phyloP scores from a whole-genome alignment of 92 coral and sea anemone genomes.

The Zoanthus gigantus region DNA sequence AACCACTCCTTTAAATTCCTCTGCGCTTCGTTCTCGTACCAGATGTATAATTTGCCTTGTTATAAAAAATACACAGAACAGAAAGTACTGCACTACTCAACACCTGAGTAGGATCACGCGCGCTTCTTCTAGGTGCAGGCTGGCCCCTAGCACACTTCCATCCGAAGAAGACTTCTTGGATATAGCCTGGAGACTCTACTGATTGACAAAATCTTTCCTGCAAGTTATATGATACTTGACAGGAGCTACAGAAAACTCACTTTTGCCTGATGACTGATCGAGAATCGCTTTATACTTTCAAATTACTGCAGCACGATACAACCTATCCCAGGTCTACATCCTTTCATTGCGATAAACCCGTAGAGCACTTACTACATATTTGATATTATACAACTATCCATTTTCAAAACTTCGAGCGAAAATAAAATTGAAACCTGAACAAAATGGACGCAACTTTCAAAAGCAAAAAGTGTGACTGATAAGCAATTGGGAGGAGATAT shows the following conservation, averaged over 20 bases:
- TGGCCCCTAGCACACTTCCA: slow-evolving; percentile 26
- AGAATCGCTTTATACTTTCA: background rate
- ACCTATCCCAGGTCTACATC: slow-evolving; percentile 55
- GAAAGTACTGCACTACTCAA: background rate
- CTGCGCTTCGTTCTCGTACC: no score
- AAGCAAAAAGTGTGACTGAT: background rate
- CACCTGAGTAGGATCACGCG: slow-evolving; percentile 44
- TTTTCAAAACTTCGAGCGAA: background rate
- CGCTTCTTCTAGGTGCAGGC: background rate
- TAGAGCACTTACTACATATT: slow-evolving; percentile 28
- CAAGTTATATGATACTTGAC: slow-evolving; percentile 55
- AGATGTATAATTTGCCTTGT: background rate
- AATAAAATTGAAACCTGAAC: slow-evolving; percentile 14
- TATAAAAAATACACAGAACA: background rate
- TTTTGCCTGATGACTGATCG: slow-evolving; percentile 51
- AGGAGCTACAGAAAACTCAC: slow-evolving; percentile 46
- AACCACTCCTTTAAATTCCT: no score
- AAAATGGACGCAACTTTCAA: slow-evolving; percentile 4
- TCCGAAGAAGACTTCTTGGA: slow-evolving; percentile 3
- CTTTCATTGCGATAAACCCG: slow-evolving; percentile 51
- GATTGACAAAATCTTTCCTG: slow-evolving; percentile 42
- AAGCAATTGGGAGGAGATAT: background rate
- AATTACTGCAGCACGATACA: slow-evolving; percentile 55
- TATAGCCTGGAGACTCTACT: slow-evolving; percentile 44
- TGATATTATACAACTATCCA: slow-evolving; percentile 1